These are phyloP conservation scores for Diabrotica balteata DNA, from an alignment of 2,888 invertebrate genomes.

Conservation along the genomic window DNA sequence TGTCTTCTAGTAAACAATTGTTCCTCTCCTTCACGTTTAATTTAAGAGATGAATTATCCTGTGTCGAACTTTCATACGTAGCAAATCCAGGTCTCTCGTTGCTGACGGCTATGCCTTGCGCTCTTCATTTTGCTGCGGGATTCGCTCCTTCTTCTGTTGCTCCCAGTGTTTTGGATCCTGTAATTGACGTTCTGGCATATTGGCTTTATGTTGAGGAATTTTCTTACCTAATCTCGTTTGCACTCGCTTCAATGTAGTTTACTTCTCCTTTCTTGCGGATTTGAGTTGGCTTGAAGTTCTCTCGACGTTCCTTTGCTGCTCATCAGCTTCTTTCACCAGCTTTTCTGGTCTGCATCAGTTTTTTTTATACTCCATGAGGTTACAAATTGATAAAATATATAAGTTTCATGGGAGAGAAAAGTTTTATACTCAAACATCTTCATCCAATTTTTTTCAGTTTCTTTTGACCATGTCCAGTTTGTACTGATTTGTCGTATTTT, in stretches of 20 bases:
- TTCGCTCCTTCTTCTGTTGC: slow-evolving; percentile 86
- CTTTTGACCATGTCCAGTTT: slow-evolving; percentile 91
- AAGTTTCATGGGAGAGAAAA: background rate
- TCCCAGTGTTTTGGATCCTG: slow-evolving; percentile 92
- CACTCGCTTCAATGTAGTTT: slow-evolving; percentile 95
- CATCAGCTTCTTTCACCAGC: slow-evolving; percentile 91
- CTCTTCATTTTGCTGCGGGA: slow-evolving; percentile 79
- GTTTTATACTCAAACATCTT: slow-evolving; percentile 70
- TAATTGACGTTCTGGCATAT: slow-evolving; percentile 80
- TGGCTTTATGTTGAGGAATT: slow-evolving; percentile 88
- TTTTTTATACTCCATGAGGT: slow-evolving; percentile 79
- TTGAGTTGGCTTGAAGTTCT: slow-evolving; percentile 92
- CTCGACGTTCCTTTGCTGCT: slow-evolving; percentile 91
- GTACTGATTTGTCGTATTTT: slow-evolving; percentile 91
- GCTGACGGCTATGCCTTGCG: slow-evolving; percentile 82
- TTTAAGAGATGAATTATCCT: slow-evolving; percentile 76
- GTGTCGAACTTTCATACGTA: slow-evolving; percentile 82
- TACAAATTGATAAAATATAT: background rate
- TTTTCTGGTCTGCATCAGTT: slow-evolving; percentile 93
- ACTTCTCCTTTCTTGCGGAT: slow-evolving; percentile 96
- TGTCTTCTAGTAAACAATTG: slow-evolving; percentile 67
- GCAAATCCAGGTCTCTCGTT: slow-evolving; percentile 79
- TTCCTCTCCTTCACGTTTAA: slow-evolving; percentile 80
- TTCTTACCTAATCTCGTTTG: slow-evolving; percentile 96
- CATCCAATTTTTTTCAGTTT: slow-evolving; percentile 85